Evolutionary conservation across 1,140 invertebrate genomes (phyloP), one percentile per base, ranked within the genome.

Genomic region (Drosophila pandora): DNA sequence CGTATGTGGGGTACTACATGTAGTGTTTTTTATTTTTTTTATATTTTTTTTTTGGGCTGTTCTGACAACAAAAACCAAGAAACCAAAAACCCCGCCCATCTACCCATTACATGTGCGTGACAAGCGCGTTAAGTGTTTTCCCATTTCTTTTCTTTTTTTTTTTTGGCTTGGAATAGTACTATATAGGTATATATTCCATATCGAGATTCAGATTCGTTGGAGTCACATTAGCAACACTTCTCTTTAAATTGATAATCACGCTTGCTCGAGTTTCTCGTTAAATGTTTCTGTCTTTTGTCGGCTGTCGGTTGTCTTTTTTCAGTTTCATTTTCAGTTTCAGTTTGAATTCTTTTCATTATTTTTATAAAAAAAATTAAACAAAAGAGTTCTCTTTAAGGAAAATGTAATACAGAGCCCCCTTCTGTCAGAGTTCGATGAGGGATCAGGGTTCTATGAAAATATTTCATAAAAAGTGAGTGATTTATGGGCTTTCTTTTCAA

Each of bases 171-270:
- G 32, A 32, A 32, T 37, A 37, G 10, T 10, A 17, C 17, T 17
- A 17, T 37, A 37, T 37, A 12, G 34, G 41, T 43, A 21, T 43
- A 43, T 43, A n/a, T 43, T 43, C 41, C 28, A 17, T 6, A 37
- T 43, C 17, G 13, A 58, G 48, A 64, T 47, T 39, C 21, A 48
- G 17, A 61, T 72, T 72, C 69, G 69, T 72, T 72, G 57, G 47
- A 52, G 39, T 67, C 50, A 34, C 41, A 56, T 69, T 63, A 56
- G 47, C 65, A 49, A 13, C 65, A 52, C 47, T 75, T 75, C 70
- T 56, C 39, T 54, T 57, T 75, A 65, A 75, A 75, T 54, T 75
- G 71, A 75, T 75, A 65, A 75, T 65, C 71, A 75, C 71, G 70
- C 68, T 23, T 47, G 43, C 43, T 22, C 43, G 43, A 22, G 43